Percentiles rank a stretch among this genome's conserved stretches.
phyloP scores from a whole-genome alignment of 2,113 vertebrate genomes.

The Charina bottae region DNA sequence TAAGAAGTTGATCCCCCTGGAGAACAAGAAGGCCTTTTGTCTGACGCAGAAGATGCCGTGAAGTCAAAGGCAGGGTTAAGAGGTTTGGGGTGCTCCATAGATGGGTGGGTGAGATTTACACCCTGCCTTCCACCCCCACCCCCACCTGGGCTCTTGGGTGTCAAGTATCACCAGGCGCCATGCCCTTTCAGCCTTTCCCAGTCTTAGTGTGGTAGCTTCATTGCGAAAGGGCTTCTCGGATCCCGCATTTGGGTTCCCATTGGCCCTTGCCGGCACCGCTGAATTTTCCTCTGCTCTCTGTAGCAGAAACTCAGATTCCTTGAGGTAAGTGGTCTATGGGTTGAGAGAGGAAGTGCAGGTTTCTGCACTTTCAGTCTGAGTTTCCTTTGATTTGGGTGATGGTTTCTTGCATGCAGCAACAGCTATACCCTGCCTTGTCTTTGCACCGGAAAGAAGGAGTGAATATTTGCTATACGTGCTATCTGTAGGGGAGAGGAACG shows the following conservation, averaged over 20 bases:
- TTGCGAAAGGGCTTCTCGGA: background rate
- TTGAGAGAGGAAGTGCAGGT: background rate
- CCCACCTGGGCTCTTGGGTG: background rate
- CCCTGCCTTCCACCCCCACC: too few species aligned
- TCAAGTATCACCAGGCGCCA: background rate
- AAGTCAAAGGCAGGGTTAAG: background rate
- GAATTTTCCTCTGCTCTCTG: too few species aligned
- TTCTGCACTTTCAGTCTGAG: background rate
- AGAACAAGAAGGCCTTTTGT: background rate
- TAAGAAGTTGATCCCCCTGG: too few species aligned
- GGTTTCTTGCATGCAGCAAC: background rate
- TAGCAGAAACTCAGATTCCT: background rate
- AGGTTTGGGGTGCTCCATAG: rapidly evolving
- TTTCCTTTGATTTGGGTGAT: background rate
- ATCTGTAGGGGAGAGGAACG: background rate
- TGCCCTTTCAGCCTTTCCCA: background rate
- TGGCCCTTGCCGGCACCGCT: too few species aligned
- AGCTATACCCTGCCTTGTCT: background rate
- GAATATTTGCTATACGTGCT: background rate
- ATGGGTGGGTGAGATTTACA: background rate
- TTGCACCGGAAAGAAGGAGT: background rate
- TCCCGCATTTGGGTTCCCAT: too few species aligned
- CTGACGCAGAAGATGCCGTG: background rate
- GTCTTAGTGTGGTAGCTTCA: background rate
- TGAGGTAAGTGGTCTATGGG: background rate